phyloP scores from a whole-genome alignment of 64 coral and sea anemone species.

The Dendrophyllia cribrosa region DNA sequence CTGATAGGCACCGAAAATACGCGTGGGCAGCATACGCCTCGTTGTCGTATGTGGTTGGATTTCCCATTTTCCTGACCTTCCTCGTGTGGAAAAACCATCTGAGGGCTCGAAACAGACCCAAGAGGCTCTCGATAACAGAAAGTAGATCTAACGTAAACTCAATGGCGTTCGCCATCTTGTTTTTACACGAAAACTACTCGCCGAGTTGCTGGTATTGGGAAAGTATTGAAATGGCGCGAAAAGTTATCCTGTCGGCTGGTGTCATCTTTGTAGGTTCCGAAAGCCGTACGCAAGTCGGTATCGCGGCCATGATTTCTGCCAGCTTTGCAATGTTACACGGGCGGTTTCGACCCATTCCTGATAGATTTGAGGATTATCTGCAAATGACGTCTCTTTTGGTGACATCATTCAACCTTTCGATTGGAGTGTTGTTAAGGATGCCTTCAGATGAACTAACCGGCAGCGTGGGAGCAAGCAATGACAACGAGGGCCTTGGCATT shows the following conservation, averaged over 20 bases:
- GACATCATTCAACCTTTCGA: slow-evolving; percentile 35
- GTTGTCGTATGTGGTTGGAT: not conserved
- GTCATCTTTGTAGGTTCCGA: slow-evolving; percentile 15
- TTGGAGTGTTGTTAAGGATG: slow-evolving; percentile 33
- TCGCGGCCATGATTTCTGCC: slow-evolving; percentile 11
- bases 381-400: slow-evolving; percentile 31
- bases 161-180: not conserved
- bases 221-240: slow-evolving; percentile 18
- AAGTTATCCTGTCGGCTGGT: slow-evolving; percentile 26
- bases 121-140: not conserved
- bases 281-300: slow-evolving; percentile 35
- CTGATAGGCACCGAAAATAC: not conserved
- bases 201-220: slow-evolving; percentile 42
- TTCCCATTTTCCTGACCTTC: not conserved
- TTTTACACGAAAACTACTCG: slow-evolving; percentile 53
- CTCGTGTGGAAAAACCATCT: slow-evolving; percentile 24
- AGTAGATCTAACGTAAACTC: not conserved
- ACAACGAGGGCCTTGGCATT: slow-evolving; percentile 17
- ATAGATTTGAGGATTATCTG: slow-evolving; percentile 25
- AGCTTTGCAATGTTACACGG: slow-evolving; percentile 1
- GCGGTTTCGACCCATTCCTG: slow-evolving; percentile 9
- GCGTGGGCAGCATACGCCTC: not conserved
- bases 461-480: not conserved
- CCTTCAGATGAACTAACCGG: not conserved
- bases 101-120: not conserved